These are phyloP conservation scores for Ceratothoa steindachneri DNA, from an alignment of 2,888 invertebrate species.

Conservation along the genomic window DNA sequence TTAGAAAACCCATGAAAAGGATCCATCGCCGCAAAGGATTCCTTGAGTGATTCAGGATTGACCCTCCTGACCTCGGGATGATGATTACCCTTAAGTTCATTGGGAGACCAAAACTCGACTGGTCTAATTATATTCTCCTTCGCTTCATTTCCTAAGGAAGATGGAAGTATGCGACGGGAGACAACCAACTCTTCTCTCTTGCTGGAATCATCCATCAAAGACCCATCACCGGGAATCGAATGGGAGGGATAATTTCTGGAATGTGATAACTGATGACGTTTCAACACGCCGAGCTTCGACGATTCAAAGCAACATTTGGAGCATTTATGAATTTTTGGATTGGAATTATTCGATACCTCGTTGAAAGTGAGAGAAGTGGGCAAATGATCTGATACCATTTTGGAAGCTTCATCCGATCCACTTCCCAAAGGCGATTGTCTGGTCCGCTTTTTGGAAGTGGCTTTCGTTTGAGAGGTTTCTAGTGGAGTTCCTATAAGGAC, in stretches of 20 bases:
- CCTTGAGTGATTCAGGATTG: too few relatives aligned
- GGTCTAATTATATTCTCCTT: too few relatives aligned
- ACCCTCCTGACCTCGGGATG: too few relatives aligned
- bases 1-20: too few relatives aligned
- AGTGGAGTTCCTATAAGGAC: background rate
- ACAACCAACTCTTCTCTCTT: too few relatives aligned
- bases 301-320: background rate
- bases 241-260: background rate
- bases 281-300: background rate
- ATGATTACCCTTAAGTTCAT: too few relatives aligned
- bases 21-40: too few relatives aligned
- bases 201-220: too few relatives aligned
- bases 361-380: background rate
- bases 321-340: background rate
- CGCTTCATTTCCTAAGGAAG: too few relatives aligned
- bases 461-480: background rate
- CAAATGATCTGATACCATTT: background rate
- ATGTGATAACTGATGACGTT: slow-evolving; percentile 2
- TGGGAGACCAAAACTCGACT: too few relatives aligned
- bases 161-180: too few relatives aligned
- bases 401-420: background rate
- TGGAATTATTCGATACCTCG: background rate
- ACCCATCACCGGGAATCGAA: too few relatives aligned
- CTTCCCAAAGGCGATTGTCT: background rate
- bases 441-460: background rate